Base-by-base conservation (phyloP, 2,888 invertebrate genomes). In the Reticulitermes lucifugus region DNA sequence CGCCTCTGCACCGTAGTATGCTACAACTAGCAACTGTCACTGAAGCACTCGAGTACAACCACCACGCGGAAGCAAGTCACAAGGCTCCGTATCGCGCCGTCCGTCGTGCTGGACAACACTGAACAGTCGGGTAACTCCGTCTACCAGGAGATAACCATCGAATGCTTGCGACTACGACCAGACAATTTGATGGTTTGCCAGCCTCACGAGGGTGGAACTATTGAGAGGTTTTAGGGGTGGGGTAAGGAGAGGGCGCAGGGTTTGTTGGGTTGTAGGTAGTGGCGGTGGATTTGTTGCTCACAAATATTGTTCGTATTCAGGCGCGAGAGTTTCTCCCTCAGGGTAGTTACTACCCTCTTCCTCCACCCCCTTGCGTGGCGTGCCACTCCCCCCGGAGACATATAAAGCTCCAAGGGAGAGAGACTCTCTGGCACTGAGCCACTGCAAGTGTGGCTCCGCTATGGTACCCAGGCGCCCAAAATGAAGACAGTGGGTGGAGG, bases 351-450 rank as follows among this genome's bases (percentile, higher is more conserved):
- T 92, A 91, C 92, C 92, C 91, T 83, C 83, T 85, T 70, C 87
- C 85, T 86, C 87, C 86, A 82, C 86, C 84, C 84, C 83, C 84
- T 77, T 84, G 85, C 83, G 83, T 70, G 85, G 91, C 91, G 91
- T 91, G 91, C 90, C 92, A 92, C 89, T 89, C 90, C 89, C 88
- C 90, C 92, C 92, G 91, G 93, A 90, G 89, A 77, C 77, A 46
- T n/a, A n/a, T 21, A 43, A 43, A 22, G 43, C 77, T 77, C 77
- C 73, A n/a, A 41, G 73, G 73, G 73, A 73, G 73, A 35, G 41
- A 41, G 12, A 22, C 73, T 41, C 46, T 46, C 77, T 77, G 77
- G 73, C 41, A 73, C 35, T 41, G 73, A 6, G 21, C 65, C 65
- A 14, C 65, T 9, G 12, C 7, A n/a, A n/a, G 7, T 65, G 65